Evolutionary conservation across 2,797 vertebrate species (phyloP).

Genomic region (Micropoecilia bifurca): DNA sequence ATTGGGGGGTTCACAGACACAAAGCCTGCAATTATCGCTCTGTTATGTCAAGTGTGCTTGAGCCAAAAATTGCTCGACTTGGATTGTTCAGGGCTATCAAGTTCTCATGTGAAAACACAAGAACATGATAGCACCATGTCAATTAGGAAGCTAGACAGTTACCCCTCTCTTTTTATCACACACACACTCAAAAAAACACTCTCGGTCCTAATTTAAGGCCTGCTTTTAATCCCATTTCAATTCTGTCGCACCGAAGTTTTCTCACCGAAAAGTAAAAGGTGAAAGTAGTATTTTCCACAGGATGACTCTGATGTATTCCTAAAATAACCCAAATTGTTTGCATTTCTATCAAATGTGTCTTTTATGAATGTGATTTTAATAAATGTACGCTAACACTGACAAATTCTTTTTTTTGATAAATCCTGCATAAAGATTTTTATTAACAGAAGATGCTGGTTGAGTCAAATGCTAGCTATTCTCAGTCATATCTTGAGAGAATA

Average conservation of each 20-base stretch:
- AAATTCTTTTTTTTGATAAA: background rate
- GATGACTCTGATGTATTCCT: background rate
- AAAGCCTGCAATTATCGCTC: slow-evolving; percentile 78
- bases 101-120: slow-evolving; percentile 78
- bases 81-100: slow-evolving; percentile 72
- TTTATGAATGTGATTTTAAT: background rate
- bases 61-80: slow-evolving; percentile 76
- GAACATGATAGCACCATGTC: slow-evolving; percentile 72
- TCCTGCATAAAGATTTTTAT: background rate
- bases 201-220: slow-evolving; percentile 35
- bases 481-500: background rate
- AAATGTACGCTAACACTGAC: background rate
- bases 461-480: background rate
- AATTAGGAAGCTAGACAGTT: slow-evolving; percentile 45
- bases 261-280: background rate
- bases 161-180: slow-evolving; percentile 13
- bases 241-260: background rate
- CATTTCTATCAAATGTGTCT: background rate
- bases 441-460: background rate
- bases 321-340: background rate
- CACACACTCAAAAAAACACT: slow-evolving; percentile 34
- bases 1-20: slow-evolving; percentile 61
- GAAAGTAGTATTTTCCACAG: background rate
- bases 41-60: slow-evolving; percentile 75
- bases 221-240: slow-evolving; percentile 15